These are phyloP conservation scores for Aphaenogaster floridana DNA, from an alignment of 1,140 invertebrate species.

Conservation along the genomic window DNA sequence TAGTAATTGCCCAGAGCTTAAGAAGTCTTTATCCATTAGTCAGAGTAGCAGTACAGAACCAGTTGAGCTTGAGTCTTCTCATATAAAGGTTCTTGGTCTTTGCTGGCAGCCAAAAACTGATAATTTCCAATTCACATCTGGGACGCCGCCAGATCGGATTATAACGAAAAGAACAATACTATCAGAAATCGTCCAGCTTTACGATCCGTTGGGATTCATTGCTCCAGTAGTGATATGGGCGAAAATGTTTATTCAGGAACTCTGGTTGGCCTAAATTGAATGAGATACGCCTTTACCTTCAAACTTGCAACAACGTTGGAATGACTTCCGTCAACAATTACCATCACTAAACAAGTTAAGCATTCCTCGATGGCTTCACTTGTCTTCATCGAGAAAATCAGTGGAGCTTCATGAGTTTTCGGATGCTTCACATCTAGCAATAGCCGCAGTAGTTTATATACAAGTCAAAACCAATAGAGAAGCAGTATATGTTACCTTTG, in stretches of 20 bases:
- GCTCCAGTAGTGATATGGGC: not conserved
- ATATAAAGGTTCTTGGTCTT: not conserved
- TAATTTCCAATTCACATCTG: not conserved
- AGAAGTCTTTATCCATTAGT: no score
- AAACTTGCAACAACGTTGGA: no score
- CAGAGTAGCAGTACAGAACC: no score
- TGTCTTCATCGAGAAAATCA: accelerated
- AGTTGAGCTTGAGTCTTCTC: not conserved
- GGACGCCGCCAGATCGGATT: not conserved
- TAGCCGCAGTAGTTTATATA: slow-evolving; percentile 69
- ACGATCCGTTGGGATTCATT: not conserved
- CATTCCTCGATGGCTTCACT: not conserved
- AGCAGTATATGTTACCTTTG: not conserved
- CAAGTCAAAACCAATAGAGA: not conserved
- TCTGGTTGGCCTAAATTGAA: not conserved
- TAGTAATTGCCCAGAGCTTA: not conserved
- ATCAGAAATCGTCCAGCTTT: not conserved
- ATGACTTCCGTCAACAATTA: no score
- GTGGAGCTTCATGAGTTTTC: slow-evolving; percentile 66
- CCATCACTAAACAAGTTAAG: no score
- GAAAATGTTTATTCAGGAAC: not conserved
- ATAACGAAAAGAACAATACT: not conserved
- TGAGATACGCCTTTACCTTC: no score
- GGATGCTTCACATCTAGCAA: slow-evolving; percentile 71
- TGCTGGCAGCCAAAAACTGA: not conserved